Percentiles rank a stretch among this genome's conserved stretches.
These are phyloP conservation scores for Cossypha niveicapilla DNA, from an alignment of 2,797 vertebrate genomes.

Conservation along the genomic window DNA sequence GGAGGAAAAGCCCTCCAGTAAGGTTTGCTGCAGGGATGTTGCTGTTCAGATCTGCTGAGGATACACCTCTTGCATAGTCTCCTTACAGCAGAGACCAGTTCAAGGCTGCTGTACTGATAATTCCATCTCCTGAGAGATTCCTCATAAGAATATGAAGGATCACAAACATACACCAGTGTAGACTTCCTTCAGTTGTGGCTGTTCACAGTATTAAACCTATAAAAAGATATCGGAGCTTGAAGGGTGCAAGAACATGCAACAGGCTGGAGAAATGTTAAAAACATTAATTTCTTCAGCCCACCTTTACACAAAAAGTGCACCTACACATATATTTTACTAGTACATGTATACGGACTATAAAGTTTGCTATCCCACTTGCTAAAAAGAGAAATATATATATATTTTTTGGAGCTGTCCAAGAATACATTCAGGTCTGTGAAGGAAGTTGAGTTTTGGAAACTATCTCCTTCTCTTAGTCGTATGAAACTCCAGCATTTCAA, in stretches of 20 bases:
- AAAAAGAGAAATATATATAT: not conserved
- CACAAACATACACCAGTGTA: fast-evolving
- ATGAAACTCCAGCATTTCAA: not conserved
- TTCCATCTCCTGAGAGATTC: not conserved
- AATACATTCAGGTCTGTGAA: not conserved
- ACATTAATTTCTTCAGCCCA: not conserved
- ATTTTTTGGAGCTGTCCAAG: not conserved
- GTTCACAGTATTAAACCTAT: not conserved
- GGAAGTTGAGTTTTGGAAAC: not conserved
- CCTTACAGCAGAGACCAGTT: not conserved
- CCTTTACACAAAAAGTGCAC: not conserved
- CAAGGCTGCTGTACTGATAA: not conserved
- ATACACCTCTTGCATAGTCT: fast-evolving
- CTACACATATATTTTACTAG: fast-evolving
- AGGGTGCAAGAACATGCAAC: not conserved
- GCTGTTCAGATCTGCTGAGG: not conserved
- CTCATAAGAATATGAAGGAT: not conserved
- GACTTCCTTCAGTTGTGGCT: not conserved
- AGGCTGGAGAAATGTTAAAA: not conserved
- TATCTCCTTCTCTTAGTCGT: not conserved
- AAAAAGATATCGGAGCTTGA: not conserved
- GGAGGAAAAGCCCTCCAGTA: not conserved
- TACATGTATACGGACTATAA: not conserved
- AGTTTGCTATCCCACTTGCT: not conserved
- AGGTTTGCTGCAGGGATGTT: not conserved